Conservation (phyloP, 2,797 vertebrate species). For the Pyrocephalus nanus region DNA sequence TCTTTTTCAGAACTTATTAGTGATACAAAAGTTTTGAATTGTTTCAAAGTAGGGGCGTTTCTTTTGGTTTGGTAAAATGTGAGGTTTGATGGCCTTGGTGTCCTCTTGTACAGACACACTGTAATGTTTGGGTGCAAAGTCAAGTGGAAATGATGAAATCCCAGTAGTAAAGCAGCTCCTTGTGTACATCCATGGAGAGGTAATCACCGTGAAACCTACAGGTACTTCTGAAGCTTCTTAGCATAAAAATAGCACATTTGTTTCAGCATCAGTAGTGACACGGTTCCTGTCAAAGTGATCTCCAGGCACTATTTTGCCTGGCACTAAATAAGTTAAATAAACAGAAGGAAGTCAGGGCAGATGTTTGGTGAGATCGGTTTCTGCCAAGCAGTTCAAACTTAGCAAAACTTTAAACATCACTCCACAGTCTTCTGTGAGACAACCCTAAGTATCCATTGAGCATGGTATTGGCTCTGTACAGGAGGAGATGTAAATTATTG, state of each 20-base stretch:
- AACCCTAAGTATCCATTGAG: accelerated
- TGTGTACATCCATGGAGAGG: neutral
- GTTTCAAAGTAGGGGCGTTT: neutral
- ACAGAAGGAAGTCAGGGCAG: neutral
- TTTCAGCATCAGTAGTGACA: neutral
- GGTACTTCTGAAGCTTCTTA: neutral
- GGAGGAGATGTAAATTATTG: neutral
- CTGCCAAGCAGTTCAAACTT: neutral
- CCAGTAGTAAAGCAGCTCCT: neutral
- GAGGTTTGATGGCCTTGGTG: neutral
- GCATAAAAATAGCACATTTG: neutral
- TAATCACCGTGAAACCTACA: neutral
- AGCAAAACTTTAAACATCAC: neutral
- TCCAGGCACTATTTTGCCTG: neutral
- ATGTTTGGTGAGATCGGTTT: neutral
- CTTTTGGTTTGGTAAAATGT: neutral
- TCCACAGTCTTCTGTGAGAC: neutral
- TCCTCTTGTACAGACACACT: neutral
- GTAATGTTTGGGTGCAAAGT: neutral
- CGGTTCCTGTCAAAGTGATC: neutral
- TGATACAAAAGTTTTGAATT: neutral
- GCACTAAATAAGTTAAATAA: neutral
- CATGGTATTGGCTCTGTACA: neutral
- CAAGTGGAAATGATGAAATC: neutral
- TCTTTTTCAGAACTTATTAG: neutral